Evolutionary conservation across 2,888 invertebrate genomes (phyloP), one percentile per base, ranked within the genome.

Genomic region (Diaprepes abbreviatus): DNA sequence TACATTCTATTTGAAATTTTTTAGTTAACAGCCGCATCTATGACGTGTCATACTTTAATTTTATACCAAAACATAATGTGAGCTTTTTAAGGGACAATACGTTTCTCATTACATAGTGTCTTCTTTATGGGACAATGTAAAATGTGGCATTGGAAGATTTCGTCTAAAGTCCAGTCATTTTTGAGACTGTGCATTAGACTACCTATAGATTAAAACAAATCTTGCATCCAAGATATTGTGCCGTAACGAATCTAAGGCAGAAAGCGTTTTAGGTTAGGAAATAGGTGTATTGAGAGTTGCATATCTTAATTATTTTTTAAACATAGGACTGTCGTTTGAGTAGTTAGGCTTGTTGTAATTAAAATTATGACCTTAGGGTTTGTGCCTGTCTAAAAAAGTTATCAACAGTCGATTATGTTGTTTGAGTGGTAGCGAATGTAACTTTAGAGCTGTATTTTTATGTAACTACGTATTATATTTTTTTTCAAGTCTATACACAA

Each of bases 261-360:
- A 50, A 50, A 50, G 24, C 12, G 10, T 28, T 50, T 5, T 19
- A 50, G 28, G 28, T 45, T 45, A 45, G 19, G 6, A 4, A 10
- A 14, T 24, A 48, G 24, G 48, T 43, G 38, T 14, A 38, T 4
- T 14, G 38, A 16, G 7, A 28, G 48, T 50, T 14, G 48, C 48
- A 50, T 50, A 50, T 50, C 48, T 28, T 50, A 50, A 28, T 9
- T 50, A 50, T 16, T 50, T 50, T 50, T 50, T 28, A 50, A 31
- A 24, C 7, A 28, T 14, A 50, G 14, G 14, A 28, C 12, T 28
- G 48, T 50, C 28, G 16, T 50, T 50, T 50, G 48, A 28, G 28
- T 50, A 50, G 48, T 50, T 50, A 50, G 48, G 48, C 28, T 28
- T 43, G 19, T 43, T 50, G 48, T 50, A 50, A 28, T 50, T 14